Base-by-base conservation (phyloP, 2,888 invertebrate genomes). In the Rhamnusium bicolor region DNA sequence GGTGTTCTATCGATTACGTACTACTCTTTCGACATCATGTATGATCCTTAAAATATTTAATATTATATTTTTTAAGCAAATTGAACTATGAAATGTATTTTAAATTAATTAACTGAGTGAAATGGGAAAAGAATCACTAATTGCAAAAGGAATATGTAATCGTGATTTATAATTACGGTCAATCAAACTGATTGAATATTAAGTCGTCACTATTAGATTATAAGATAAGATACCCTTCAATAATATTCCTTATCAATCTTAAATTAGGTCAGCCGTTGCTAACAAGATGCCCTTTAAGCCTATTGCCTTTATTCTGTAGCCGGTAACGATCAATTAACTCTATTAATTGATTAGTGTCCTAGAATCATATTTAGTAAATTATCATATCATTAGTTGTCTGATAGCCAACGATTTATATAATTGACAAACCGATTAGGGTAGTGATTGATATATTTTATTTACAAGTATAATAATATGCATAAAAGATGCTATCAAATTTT, bases 251-350 rank as follows among this genome's bases (percentile, higher is more conserved):
- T 63, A 49, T 51, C 27, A 51, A 63, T 47, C 47, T 63, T 27
- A 16, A 63, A 63, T 63, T 63, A 63, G 63, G 63, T 63, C 63
- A 63, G 27, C 49, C 49, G 63, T 16, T 29, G 8, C 49, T 49
- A 40, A 58, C 58, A 63, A 63, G 63, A 63, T 47, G 63, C 49
- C 63, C 14, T 51, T 63, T 14, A 63, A 12, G 49, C 27, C 63
- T 63, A 63, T 51, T 63, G 49, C 24, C 47, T 63, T 18, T 8
- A 51, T 27, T 63, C 63, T 49, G 49, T 29, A 49, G 49, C 63
- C 21, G 47, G 49, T 51, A 63, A 63, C 18, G 63, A 29, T 63
- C 63, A 63, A 49, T 63, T 63, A 63, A 51, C 49, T 19, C 27
- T 8, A 16, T 14, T 54, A 61, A 40, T 63, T 63, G 63, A 47